Percentiles rank a stretch among this genome's conserved stretches.
Conservation (phyloP, 2,797 vertebrate species). For the Lithobates pipiens region DNA sequence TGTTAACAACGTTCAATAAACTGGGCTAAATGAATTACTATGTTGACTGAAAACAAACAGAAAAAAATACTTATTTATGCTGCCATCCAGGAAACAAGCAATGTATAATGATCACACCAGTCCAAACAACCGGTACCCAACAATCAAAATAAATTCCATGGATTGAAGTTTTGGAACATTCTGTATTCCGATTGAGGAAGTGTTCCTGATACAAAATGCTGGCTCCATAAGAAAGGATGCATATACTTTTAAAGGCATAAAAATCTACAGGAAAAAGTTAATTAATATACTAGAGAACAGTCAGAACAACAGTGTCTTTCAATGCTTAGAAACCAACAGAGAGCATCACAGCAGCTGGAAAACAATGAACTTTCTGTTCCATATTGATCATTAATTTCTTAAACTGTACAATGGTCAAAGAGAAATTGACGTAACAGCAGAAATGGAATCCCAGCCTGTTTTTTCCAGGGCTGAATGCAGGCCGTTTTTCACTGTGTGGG, state of each 20-base stretch:
- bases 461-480: conserved; percentile 74
- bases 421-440: conserved; percentile 73
- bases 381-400: conserved; percentile 72
- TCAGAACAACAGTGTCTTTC: conserved; percentile 77
- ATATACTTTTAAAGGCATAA: conserved; percentile 55
- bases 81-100: neutral
- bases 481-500: conserved; percentile 68
- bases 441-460: conserved; percentile 75
- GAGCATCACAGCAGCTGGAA: conserved; percentile 61
- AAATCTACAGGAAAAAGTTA: conserved; percentile 50
- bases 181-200: conserved; percentile 1
- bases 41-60: neutral
- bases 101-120: neutral
- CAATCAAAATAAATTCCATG: neutral
- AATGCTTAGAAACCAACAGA: conserved; percentile 69
- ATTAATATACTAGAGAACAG: conserved; percentile 59
- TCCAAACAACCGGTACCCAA: neutral
- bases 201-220: conserved; percentile 26
- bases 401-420: conserved; percentile 77
- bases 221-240: conserved; percentile 32
- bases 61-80: neutral
- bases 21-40: neutral
- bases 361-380: conserved; percentile 75
- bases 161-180: neutral
- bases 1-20: neutral